Conservation (phyloP, 2,888 invertebrate species). For the Gymnosoma rotundatum region DNA sequence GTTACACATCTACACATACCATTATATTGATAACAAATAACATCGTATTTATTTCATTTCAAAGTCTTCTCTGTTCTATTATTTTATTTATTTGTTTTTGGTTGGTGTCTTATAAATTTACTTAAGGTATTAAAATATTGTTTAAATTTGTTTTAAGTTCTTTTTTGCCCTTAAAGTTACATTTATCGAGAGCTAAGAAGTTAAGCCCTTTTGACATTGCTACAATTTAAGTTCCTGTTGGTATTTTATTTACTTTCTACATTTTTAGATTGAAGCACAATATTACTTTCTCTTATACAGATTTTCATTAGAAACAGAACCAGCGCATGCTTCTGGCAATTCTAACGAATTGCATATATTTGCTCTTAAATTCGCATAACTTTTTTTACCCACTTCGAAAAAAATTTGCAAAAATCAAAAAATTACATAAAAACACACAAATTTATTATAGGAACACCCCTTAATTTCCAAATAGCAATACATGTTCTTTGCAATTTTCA, state of each 20-base stretch:
- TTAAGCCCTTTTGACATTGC: constrained; percentile 25
- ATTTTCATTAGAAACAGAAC: neutral
- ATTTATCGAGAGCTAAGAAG: constrained; percentile 23
- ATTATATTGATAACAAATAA: too few relatives aligned
- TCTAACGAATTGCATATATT: neutral
- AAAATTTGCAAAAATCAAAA: too few relatives aligned
- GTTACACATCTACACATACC: too few relatives aligned
- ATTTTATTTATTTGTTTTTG: neutral
- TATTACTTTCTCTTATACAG: constrained; percentile 28
- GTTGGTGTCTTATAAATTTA: neutral
- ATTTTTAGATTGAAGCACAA: neutral
- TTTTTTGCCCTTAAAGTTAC: neutral
- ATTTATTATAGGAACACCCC: too few relatives aligned
- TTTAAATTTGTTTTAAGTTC: constrained; percentile 31
- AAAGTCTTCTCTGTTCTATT: neutral
- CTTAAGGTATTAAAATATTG: constrained; percentile 29
- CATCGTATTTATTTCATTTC: too few relatives aligned
- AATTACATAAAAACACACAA: too few relatives aligned
- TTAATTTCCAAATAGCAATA: too few relatives aligned
- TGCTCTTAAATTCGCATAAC: constrained; percentile 7
- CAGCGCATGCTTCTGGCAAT: constrained; percentile 2
- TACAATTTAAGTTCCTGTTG: constrained; percentile 32
- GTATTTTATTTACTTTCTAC: neutral
- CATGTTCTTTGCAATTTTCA: too few relatives aligned
- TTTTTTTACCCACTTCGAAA: neutral